These are phyloP conservation scores for Polyergus mexicanus DNA, from an alignment of 1,140 invertebrate genomes.

Conservation along the genomic window DNA sequence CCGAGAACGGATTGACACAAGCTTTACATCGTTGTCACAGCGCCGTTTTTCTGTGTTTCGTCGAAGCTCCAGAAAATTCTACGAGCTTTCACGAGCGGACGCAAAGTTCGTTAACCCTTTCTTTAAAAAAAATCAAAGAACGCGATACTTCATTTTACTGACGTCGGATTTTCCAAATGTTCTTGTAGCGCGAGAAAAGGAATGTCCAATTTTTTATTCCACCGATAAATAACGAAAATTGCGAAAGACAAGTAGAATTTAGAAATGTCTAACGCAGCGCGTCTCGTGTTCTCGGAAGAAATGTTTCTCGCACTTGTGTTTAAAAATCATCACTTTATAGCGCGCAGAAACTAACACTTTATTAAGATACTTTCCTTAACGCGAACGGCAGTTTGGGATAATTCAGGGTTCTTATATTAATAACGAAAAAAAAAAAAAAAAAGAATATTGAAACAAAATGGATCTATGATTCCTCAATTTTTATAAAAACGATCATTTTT, in stretches of 20 bases:
- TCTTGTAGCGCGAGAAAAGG: not conserved
- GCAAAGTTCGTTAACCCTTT: not conserved
- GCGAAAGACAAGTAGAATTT: not conserved
- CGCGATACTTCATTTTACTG: not conserved
- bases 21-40: not conserved
- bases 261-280: not conserved
- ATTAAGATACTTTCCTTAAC: not conserved
- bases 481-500: not conserved
- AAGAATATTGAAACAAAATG: not conserved
- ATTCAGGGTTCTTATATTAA: not conserved
- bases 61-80: not conserved
- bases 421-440: not conserved
- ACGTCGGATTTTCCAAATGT: not conserved
- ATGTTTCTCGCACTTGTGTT: not conserved
- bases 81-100: not conserved
- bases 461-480: not conserved
- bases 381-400: not conserved
- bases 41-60: not conserved
- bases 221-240: slow-evolving; percentile 14
- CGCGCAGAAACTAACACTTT: not conserved
- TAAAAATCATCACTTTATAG: not conserved
- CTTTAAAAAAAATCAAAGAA: not conserved
- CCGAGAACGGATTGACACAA: slow-evolving; percentile 1
- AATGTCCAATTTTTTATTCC: not conserved
- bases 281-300: not conserved